Base-by-base conservation (phyloP, 2,888 invertebrate species). In the Tanypteryx hageni region DNA sequence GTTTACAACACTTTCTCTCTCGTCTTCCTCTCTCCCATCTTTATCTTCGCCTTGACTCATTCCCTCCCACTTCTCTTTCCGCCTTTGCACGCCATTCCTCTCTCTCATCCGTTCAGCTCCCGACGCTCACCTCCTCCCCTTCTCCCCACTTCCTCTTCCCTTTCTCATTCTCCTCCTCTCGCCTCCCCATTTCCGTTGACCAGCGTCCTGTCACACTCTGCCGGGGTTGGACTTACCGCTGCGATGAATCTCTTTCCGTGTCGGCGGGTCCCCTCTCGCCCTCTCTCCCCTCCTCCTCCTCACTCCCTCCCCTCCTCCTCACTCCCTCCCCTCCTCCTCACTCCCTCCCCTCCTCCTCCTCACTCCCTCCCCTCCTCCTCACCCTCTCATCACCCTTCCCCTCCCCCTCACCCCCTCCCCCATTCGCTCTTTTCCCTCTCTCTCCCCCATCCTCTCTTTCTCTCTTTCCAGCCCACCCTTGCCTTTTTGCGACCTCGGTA, bases 211-310 rank as follows among this genome's bases (percentile, higher is more conserved):
- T 85, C 85, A 85, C 57, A 57, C 57, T 58, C 84, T 57, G 57
- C 27, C 56, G 84, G 56, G 57, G 57, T 58, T 57, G 85, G 57
- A 81, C 44, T 59, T 81, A 56, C 81, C 58, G 81, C 92, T 92
- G 14, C 82, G 57, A 85, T 58, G 85, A 85, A 85, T 85, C 58
- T 85, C 85, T 85, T 76, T 58, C 58, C 85, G 11, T 58, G 83
- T 44, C 76, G n/a, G 16, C 68, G n/a, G n/a, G 31, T 57, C 68
- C 76, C 10, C 56, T 11, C 14, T 22, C 91, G 13, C 27, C 18
- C 59, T 56, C 92, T 18, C 58, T 57, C n/a, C 11, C 22, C 56
- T 11, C 22, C 59, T 59, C 22, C 81, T 22, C 5, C 58, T 22
- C 16, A 14, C 81, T 7, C 58, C 57, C 57, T n/a, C n/a, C n/a